Evolutionary conservation across 2,113 vertebrate genomes (phyloP).

Genomic region (Atlantisia rogersi): DNA sequence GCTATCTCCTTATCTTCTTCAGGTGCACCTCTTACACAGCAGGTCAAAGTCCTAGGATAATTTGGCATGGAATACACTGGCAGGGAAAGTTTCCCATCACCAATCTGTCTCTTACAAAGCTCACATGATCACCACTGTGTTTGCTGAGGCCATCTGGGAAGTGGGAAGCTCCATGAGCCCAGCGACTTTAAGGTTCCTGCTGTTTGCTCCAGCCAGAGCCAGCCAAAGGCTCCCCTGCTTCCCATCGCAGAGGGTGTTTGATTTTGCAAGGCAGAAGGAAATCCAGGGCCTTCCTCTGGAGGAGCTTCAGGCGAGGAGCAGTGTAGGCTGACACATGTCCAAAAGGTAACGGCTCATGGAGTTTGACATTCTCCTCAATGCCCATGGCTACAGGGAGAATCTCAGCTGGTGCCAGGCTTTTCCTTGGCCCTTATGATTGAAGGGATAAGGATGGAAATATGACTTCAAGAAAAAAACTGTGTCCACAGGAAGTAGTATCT

Average conservation of each 20-base stretch:
- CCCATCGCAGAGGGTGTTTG: neutral
- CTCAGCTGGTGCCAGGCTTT: neutral
- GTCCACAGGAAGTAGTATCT: neutral
- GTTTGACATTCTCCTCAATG: neutral
- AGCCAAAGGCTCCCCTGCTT: neutral
- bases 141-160: neutral
- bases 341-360: neutral
- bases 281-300: neutral
- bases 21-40: rapidly evolving
- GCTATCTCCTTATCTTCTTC: neutral
- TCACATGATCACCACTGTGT: neutral
- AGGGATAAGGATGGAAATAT: neutral
- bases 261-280: neutral
- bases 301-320: neutral
- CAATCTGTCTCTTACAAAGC: neutral
- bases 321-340: neutral
- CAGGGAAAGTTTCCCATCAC: neutral
- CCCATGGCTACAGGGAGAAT: neutral
- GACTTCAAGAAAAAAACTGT: neutral
- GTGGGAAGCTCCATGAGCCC: neutral
- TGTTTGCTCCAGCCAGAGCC: neutral
- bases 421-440: neutral
- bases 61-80: neutral
- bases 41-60: neutral
- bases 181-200: neutral